Evolutionary conservation across 2,888 invertebrate species (phyloP).

Genomic region (Bellardia pandia): DNA sequence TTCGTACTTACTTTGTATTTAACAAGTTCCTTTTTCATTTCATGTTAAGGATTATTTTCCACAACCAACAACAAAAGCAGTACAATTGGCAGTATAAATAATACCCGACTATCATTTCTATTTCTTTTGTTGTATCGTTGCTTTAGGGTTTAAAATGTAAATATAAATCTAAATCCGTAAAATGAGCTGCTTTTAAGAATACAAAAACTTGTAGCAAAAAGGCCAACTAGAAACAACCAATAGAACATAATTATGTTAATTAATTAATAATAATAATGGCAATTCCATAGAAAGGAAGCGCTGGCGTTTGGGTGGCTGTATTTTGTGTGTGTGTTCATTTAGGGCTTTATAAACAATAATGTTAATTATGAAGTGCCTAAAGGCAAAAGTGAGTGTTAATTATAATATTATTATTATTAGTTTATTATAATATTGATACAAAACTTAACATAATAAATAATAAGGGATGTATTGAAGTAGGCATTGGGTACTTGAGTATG

Average conservation of each 20-base stretch:
- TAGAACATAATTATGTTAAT: conserved; percentile 12
- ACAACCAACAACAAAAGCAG: neutral
- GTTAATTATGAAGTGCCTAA: neutral
- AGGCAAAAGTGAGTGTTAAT: neutral
- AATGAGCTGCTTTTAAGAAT: neutral
- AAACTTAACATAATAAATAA: neutral
- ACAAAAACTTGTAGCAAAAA: neutral
- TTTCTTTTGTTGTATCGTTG: neutral
- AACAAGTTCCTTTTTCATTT: neutral
- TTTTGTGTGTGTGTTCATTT: neutral
- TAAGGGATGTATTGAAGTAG: too few species aligned
- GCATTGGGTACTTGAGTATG: neutral
- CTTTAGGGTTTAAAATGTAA: conserved; percentile 7
- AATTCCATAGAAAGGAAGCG: neutral
- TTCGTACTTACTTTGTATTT: neutral
- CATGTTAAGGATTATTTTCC: neutral
- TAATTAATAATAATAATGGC: neutral
- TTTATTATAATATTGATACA: conserved; percentile 1
- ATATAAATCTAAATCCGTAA: neutral
- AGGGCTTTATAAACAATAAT: neutral
- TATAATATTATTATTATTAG: neutral
- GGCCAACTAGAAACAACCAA: neutral
- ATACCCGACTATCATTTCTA: neutral
- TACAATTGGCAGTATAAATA: neutral
- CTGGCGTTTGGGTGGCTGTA: neutral